These are phyloP conservation scores for Acronicta leporina DNA, from an alignment of 2,888 invertebrate genomes.

Conservation along the genomic window DNA sequence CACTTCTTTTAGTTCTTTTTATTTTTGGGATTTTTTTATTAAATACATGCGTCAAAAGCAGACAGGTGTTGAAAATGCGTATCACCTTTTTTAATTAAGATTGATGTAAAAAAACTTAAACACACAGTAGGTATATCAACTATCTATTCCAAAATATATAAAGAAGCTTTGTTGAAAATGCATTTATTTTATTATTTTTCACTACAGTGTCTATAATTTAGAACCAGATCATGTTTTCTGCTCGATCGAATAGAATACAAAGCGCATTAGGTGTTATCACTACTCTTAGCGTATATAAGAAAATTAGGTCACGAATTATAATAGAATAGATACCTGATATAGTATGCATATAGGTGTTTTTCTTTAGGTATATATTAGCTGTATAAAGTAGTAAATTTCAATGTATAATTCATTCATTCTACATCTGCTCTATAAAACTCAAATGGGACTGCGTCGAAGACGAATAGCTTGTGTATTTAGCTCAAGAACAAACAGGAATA, in stretches of 20 bases:
- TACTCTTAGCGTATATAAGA: conserved; percentile 55
- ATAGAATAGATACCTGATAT: too few species aligned
- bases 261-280: conserved; percentile 60
- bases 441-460: conserved; percentile 66
- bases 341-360: conserved; percentile 28
- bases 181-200: conserved; percentile 7
- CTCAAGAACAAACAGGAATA: conserved; percentile 60
- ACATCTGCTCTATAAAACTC: conserved; percentile 71
- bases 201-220: conserved; percentile 43
- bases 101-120: too few species aligned
- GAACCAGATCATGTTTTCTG: conserved; percentile 66
- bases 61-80: too few species aligned
- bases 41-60: too few species aligned
- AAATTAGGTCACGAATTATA: conserved; percentile 60
- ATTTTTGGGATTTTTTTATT: too few species aligned
- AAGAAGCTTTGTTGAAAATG: too few species aligned
- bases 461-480: conserved; percentile 64
- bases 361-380: conserved; percentile 27
- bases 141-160: too few species aligned
- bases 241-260: conserved; percentile 69
- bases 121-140: too few species aligned
- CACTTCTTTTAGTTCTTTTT: too few species aligned
- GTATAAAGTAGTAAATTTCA: conserved; percentile 40
- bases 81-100: too few species aligned
- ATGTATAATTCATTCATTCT: conserved; percentile 37